A percentile compares a stretch with the other conserved stretches of the same genome.
phyloP scores from a whole-genome alignment of 2,888 invertebrate genomes.

The Pachycephus smyrnensis region DNA sequence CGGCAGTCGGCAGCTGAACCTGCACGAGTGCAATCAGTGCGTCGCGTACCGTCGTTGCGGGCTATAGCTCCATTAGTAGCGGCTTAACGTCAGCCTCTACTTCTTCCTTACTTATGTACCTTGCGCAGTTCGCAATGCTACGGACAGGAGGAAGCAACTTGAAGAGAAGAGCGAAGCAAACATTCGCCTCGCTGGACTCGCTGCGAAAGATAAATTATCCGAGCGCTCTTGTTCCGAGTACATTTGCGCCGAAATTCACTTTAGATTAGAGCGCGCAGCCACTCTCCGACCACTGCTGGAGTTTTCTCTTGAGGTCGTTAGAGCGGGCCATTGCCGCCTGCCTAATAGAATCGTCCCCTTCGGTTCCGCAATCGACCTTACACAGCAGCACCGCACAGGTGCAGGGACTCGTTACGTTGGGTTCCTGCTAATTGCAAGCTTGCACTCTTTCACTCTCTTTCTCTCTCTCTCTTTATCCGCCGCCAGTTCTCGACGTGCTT shows the following conservation, averaged over 20 bases:
- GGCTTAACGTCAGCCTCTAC: too few species aligned
- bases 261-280: constrained; percentile 47
- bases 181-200: too few species aligned
- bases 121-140: background rate
- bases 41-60: too few species aligned
- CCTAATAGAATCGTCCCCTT: constrained; percentile 46
- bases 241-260: constrained; percentile 53
- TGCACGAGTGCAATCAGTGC: too few species aligned
- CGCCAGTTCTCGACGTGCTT: background rate
- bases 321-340: constrained; percentile 47
- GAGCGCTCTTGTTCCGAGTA: constrained; percentile 32
- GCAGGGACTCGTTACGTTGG: too few species aligned
- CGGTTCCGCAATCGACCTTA: background rate
- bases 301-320: constrained; percentile 55
- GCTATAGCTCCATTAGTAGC: too few species aligned
- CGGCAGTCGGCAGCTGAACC: too few species aligned
- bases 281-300: constrained; percentile 39
- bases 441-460: constrained; percentile 24
- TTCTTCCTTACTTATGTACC: constrained; percentile 24
- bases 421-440: too few species aligned
- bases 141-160: too few species aligned
- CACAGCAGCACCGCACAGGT: too few species aligned
- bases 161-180: too few species aligned
- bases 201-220: too few species aligned
- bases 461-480: constrained; percentile 13